These are phyloP conservation scores for Galagoides demidoff DNA, from an alignment of 2,797 vertebrate species.

Conservation along the genomic window DNA sequence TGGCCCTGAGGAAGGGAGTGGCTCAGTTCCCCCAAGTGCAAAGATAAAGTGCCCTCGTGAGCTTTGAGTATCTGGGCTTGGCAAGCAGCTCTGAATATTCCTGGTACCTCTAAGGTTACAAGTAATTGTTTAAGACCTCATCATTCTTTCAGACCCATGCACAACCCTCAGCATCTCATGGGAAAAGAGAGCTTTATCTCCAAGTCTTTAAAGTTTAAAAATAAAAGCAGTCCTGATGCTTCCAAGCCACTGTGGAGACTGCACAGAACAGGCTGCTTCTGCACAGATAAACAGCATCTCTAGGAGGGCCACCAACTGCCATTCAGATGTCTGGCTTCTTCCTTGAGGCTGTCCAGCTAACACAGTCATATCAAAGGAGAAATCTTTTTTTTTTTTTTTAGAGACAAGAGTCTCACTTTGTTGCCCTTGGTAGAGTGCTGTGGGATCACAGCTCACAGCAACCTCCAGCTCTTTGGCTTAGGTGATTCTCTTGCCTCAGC, in stretches of 20 bases:
- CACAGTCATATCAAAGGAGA: not conserved
- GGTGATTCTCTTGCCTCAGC: no score
- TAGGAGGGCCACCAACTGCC: not conserved
- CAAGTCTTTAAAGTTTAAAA: constrained; percentile 21
- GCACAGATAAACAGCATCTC: not conserved
- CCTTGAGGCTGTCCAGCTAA: not conserved
- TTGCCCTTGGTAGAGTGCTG: no score
- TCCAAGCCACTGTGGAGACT: not conserved
- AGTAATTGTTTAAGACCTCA: not conserved
- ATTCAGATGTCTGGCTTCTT: not conserved
- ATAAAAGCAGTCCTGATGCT: not conserved
- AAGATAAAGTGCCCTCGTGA: rapidly evolving
- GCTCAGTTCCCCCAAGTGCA: not conserved
- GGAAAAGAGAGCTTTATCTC: constrained; percentile 19
- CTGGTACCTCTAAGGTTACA: not conserved
- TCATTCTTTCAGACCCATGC: not conserved
- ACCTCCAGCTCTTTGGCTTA: no score
- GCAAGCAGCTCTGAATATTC: rapidly evolving
- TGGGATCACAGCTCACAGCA: no score
- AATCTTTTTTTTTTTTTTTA: no score
- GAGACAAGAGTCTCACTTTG: no score
- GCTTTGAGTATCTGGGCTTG: rapidly evolving
- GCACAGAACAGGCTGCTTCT: not conserved
- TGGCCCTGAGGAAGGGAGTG: not conserved
- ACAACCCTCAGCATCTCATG: not conserved